Percentiles rank a stretch among this genome's conserved stretches.
Conservation (phyloP, 1,140 invertebrate genomes). For the Harlomillsia oculata region DNA sequence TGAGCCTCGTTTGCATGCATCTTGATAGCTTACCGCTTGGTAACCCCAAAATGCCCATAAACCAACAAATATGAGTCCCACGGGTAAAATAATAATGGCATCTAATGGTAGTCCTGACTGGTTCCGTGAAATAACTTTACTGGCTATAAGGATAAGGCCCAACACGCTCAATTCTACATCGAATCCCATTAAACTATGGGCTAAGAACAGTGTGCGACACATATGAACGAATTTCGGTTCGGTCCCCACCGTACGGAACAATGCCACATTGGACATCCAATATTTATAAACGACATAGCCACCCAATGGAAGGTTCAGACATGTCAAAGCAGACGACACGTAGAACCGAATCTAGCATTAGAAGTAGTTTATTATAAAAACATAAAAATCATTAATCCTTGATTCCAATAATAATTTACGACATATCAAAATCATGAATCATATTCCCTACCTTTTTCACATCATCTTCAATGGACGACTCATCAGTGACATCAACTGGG, state of each 20-base stretch:
- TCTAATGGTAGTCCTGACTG: background rate
- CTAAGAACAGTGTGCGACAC: background rate
- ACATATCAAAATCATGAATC: too few species aligned
- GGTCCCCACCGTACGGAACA: slow-evolving; percentile 20
- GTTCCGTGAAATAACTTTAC: background rate
- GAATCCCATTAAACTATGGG: slow-evolving; percentile 6
- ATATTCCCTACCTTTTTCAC: background rate
- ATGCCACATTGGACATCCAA: slow-evolving; percentile 11
- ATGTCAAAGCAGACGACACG: slow-evolving; percentile 1
- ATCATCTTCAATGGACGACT: background rate
- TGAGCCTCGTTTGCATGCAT: background rate
- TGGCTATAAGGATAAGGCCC: background rate
- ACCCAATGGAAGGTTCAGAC: background rate
- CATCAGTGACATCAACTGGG: background rate
- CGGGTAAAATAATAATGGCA: slow-evolving; percentile 1
- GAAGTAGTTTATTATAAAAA: background rate
- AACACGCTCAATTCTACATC: slow-evolving; percentile 12
- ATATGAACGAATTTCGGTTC: slow-evolving; percentile 20
- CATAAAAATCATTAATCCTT: background rate
- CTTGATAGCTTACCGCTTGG: background rate
- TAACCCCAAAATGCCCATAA: background rate
- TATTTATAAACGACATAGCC: slow-evolving; percentile 12
- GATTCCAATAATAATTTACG: background rate
- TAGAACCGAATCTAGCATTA: slow-evolving; percentile 24
- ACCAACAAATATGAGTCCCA: background rate